Conservation (phyloP, 2,888 invertebrate species). For the Silvanus unidentatus region DNA sequence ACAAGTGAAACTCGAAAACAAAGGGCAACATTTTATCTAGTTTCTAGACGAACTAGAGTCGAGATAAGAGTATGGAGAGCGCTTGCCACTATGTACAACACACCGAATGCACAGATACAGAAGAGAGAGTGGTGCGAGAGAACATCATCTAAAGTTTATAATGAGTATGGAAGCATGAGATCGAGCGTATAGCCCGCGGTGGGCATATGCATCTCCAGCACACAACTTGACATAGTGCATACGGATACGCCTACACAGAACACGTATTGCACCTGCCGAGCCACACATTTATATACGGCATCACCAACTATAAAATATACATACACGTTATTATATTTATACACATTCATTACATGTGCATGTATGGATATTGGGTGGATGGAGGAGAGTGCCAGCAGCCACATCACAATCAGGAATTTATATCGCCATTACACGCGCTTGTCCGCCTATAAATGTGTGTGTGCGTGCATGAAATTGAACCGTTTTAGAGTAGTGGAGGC, state of each 20-base stretch:
- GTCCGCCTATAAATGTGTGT: conserved; percentile 12
- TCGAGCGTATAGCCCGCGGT: conserved; percentile 21
- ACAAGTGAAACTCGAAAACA: conserved; percentile 1
- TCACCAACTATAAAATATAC: too few relatives aligned
- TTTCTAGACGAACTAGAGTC: background rate
- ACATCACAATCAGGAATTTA: conserved; percentile 24
- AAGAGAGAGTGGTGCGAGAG: conserved; percentile 15
- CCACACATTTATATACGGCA: background rate
- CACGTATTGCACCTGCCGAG: conserved; percentile 27
- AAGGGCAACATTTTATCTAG: background rate
- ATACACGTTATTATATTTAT: background rate
- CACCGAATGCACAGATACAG: too few relatives aligned
- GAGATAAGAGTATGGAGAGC: background rate
- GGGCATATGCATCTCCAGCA: conserved; percentile 17
- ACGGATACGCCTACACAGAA: conserved; percentile 19
- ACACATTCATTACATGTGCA: background rate
- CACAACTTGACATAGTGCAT: conserved; percentile 6
- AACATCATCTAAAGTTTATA: conserved; percentile 29
- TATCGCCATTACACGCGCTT: conserved; percentile 22
- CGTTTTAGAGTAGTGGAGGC: conserved; percentile 4
- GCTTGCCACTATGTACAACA: too few relatives aligned
- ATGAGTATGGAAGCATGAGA: conserved; percentile 32
- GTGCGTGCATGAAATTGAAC: conserved; percentile 4
- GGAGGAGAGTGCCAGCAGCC: conserved; percentile 12
- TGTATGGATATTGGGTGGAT: too few relatives aligned